A percentile compares a stretch with the other conserved stretches of the same genome.
These are phyloP conservation scores for Poecilia latipinna DNA, from an alignment of 2,113 vertebrate genomes.

Conservation along the genomic window DNA sequence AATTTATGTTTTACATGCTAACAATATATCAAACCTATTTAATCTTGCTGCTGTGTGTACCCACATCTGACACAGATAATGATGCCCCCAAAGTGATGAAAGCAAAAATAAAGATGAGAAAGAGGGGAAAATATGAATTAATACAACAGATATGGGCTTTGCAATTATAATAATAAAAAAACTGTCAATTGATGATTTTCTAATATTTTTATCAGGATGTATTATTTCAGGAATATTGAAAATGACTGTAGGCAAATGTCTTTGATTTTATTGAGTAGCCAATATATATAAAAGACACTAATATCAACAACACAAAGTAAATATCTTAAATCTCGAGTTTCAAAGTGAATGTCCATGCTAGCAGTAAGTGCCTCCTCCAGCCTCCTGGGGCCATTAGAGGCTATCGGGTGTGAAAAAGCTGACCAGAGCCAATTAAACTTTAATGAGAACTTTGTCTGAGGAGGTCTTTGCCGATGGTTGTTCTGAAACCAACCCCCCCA, in stretches of 20 bases:
- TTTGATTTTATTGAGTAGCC: no score
- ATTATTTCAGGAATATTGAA: no score
- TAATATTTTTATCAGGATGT: background rate
- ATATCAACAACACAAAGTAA: background rate
- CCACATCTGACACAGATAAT: background rate
- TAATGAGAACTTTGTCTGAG: constrained; percentile 27
- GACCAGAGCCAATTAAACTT: constrained; percentile 15
- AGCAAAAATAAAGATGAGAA: background rate
- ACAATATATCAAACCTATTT: no score
- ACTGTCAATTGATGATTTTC: background rate
- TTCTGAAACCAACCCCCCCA: constrained; percentile 3
- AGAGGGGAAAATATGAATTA: background rate
- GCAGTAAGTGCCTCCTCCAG: constrained; percentile 32
- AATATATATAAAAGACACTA: no score
- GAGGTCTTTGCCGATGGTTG: constrained; percentile 5
- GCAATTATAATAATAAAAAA: background rate
- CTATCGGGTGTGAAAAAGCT: constrained; percentile 20
- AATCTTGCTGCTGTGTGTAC: no score
- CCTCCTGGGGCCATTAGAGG: constrained; percentile 27
- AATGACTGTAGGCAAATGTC: no score
- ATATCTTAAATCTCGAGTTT: no score
- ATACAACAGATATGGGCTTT: background rate
- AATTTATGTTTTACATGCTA: background rate
- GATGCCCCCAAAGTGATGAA: background rate
- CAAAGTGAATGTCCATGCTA: constrained; percentile 15